Evolutionary conservation across 2,888 invertebrate species (phyloP).

Genomic region (Drosophila conformis): DNA sequence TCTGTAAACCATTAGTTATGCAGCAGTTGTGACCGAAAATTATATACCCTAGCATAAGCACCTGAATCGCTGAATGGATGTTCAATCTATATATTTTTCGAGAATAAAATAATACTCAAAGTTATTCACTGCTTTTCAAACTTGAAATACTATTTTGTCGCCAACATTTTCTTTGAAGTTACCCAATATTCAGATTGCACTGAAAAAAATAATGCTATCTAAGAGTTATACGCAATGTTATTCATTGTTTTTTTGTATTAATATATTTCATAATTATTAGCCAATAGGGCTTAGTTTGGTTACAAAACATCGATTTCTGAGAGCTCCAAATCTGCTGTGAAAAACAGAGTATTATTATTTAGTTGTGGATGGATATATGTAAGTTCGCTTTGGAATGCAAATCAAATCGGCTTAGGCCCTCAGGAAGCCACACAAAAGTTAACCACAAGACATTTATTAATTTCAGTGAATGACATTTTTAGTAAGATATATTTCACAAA

Average conservation of each 20-base stretch:
- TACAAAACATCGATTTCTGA: not conserved
- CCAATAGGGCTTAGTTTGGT: not conserved
- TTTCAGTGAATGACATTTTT: conserved; percentile 36
- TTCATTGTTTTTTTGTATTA: too few species aligned
- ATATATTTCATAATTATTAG: too few species aligned
- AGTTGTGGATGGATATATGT: not conserved
- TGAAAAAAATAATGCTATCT: too few species aligned
- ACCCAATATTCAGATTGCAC: too few species aligned
- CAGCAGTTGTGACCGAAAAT: not conserved
- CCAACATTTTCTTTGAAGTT: too few species aligned
- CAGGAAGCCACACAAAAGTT: conserved; percentile 34
- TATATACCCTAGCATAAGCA: not conserved
- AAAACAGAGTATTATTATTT: not conserved
- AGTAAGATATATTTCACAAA: not conserved
- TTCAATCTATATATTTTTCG: too few species aligned
- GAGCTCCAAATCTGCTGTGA: not conserved
- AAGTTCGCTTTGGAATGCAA: conserved; percentile 9
- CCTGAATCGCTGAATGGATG: too few species aligned
- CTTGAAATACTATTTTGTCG: too few species aligned
- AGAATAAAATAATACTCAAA: too few species aligned
- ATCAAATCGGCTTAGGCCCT: not conserved
- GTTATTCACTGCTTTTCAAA: too few species aligned
- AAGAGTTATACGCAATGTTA: too few species aligned
- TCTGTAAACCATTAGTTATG: not conserved
- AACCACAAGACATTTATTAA: conserved; percentile 38